phyloP scores from a whole-genome alignment of 2,113 vertebrate species.

The Passerina amoena region DNA sequence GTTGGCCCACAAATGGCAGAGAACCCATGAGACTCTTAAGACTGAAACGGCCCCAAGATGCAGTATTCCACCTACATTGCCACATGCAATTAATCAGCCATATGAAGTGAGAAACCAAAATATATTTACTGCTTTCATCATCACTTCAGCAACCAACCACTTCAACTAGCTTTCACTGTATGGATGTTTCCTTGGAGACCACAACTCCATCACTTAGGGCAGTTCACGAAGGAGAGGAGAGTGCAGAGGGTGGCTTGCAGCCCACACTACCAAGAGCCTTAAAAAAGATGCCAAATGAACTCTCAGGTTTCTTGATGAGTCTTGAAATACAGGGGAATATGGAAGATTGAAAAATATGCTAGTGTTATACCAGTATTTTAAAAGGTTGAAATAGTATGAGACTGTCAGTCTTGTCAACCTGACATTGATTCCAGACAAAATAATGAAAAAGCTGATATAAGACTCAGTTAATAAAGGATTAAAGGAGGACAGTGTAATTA shows the following conservation, averaged over 20 bases:
- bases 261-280: not conserved
- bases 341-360: conserved; percentile 41
- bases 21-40: not conserved
- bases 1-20: not conserved
- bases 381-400: conserved; percentile 64
- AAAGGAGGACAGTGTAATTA: conserved; percentile 71
- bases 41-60: not conserved
- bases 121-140: not conserved
- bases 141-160: not conserved
- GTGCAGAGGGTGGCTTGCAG: not conserved
- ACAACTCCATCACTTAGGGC: not conserved
- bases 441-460: conserved; percentile 64
- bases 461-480: conserved; percentile 67
- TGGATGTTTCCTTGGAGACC: not conserved
- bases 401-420: conserved; percentile 61
- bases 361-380: conserved; percentile 53
- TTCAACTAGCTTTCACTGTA: not conserved
- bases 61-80: not conserved
- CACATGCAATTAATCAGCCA: not conserved
- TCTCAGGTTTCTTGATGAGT: not conserved
- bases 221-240: not conserved
- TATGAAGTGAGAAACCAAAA: not conserved
- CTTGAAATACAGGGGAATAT: conserved; percentile 25
- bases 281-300: conserved; percentile 5
- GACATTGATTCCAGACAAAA: conserved; percentile 69